Evolutionary conservation across 2,113 vertebrate genomes (phyloP), one percentile per base, ranked within the genome.

Genomic region (Pelusios castaneus): DNA sequence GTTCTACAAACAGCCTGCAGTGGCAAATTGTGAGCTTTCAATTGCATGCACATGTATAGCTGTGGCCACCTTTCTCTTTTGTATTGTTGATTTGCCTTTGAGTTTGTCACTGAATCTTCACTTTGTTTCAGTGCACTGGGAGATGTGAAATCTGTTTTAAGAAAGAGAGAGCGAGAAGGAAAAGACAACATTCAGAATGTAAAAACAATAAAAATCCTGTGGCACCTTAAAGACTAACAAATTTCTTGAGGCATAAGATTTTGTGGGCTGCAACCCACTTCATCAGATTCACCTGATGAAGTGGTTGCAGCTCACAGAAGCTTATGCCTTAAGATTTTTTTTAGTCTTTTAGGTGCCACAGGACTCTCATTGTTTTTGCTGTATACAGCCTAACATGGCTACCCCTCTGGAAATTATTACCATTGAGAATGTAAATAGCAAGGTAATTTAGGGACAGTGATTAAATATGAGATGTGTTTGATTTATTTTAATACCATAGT

Each of bases 1-100:
- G 27, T 76, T 63, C 14, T 52, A 21, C 7, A 60, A 34, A 76
- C 55, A 86, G 21, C 56, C 11, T 43, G 9, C 9, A 31, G 41
- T 29, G 38, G n/a, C 51, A 76, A 45, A 55, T 7, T 14, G 77
- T 19, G 7, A 1, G 0, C 0, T 29, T 85, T 79, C 0, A 3
- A 22, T 75, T 76, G 13, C 22, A 3, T 80, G 10, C 49, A 38
- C 6, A 45, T 9, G 1, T 29, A 73, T 8, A 49, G 52, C 89
- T 78, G 1, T 47, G 6, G 77, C 79, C 77, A 0, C 0, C 21
- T 82, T 91, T 82, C 84, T 58, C 0, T 54, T 73, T 76, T 63
- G 16, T 73, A 4, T 88, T 78, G 5, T 41, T 80, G 6, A 27
- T 3, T 84, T 90, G 52, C 31, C 49, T 25, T 84, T 84, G 47